A percentile compares a stretch with the other conserved stretches of the same genome.
Conservation (phyloP, 2,888 invertebrate genomes). For the Lissonota sp. region DNA sequence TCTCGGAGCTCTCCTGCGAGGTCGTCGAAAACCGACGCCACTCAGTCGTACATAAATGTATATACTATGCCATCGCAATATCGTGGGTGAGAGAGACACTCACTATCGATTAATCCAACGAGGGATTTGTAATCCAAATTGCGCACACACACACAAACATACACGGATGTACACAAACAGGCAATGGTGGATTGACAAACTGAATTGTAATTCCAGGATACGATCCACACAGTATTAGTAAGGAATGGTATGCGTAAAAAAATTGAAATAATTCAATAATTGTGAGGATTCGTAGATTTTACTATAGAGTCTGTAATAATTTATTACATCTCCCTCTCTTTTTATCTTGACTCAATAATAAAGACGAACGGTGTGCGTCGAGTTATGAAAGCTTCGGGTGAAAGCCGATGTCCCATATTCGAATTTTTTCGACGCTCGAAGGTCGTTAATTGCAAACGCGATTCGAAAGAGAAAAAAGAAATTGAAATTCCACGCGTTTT, state of each 20-base stretch:
- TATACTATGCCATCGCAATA: slow-evolving; percentile 13
- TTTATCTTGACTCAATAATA: not conserved
- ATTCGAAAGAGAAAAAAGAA: not conserved
- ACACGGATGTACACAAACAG: not conserved
- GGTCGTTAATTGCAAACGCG: not conserved
- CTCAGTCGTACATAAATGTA: not conserved
- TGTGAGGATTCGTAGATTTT: not conserved
- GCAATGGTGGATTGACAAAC: no score
- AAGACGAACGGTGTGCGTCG: slow-evolving; percentile 4
- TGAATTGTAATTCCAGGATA: no score
- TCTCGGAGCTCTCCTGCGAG: slow-evolving; percentile 34
- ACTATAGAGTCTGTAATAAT: not conserved
- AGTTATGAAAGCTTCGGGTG: slow-evolving; percentile 38
- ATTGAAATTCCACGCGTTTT: not conserved
- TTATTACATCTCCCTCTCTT: not conserved
- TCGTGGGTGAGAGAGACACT: slow-evolving; percentile 18
- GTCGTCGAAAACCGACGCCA: slow-evolving; percentile 48
- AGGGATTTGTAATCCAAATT: slow-evolving; percentile 16
- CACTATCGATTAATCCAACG: slow-evolving; percentile 57
- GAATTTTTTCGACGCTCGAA: not conserved
- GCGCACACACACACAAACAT: not conserved
- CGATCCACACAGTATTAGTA: no score
- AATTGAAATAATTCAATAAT: not conserved
- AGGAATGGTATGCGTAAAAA: no score
- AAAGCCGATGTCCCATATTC: slow-evolving; percentile 20